Conservation (phyloP, 1,140 invertebrate species). For the Alviniconcha marisindica region DNA sequence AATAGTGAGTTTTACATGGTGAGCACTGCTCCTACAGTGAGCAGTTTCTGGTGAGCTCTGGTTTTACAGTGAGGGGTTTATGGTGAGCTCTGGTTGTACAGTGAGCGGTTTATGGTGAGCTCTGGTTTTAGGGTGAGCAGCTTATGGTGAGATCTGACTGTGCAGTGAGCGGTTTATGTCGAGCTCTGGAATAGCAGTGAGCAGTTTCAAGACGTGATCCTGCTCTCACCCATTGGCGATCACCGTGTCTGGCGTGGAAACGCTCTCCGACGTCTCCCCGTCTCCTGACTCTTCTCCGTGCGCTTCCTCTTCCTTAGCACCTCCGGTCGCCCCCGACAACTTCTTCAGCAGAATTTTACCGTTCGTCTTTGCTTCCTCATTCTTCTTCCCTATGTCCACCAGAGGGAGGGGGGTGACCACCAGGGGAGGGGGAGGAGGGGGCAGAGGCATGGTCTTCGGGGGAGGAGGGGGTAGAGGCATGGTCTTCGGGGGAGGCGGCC, state of each 20-base stretch:
- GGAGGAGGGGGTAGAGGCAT: background rate
- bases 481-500: background rate
- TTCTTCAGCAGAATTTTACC: background rate
- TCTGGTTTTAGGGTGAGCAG: background rate
- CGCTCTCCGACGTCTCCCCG: constrained; percentile 46
- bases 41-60: too few relatives aligned
- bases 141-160: background rate
- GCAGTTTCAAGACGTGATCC: too few relatives aligned
- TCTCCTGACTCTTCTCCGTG: constrained; percentile 26
- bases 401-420: constrained; percentile 4
- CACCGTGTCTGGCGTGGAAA: constrained; percentile 58
- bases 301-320: background rate
- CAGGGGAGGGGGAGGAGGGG: constrained; percentile 28
- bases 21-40: too few relatives aligned
- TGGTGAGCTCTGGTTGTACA: background rate
- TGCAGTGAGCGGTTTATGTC: background rate
- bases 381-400: background rate
- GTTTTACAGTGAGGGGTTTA: background rate
- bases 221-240: constrained; percentile 29
- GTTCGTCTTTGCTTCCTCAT: background rate
- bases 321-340: background rate
- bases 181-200: background rate
- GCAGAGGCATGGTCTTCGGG: background rate
- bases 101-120: background rate
- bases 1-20: too few relatives aligned